These are phyloP conservation scores for Onchidella celtica DNA, from an alignment of 2,888 invertebrate genomes.

Conservation along the genomic window DNA sequence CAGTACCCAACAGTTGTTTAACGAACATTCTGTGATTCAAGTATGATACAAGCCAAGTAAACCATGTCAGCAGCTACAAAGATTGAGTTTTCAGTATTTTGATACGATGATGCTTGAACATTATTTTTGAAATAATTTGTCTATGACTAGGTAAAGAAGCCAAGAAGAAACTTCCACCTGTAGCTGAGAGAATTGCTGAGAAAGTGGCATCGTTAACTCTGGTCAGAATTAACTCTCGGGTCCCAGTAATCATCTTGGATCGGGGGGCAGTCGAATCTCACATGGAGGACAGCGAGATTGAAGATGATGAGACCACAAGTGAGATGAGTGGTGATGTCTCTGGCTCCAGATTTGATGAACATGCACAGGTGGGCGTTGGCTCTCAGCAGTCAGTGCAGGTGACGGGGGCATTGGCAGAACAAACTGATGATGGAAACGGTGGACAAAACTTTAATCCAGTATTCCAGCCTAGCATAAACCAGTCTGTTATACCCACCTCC, in stretches of 20 bases:
- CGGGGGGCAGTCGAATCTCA: background rate
- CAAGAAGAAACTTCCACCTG: conserved; percentile 33
- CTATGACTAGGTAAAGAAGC: too few relatives aligned
- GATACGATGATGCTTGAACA: too few relatives aligned
- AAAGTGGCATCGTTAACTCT: conserved; percentile 42
- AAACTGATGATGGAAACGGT: background rate
- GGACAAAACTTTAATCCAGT: too few relatives aligned
- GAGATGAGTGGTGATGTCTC: background rate
- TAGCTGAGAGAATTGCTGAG: conserved; percentile 45
- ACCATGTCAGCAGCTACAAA: too few relatives aligned
- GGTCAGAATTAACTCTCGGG: conserved; percentile 31
- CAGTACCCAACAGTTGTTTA: too few relatives aligned
- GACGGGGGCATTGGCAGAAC: background rate
- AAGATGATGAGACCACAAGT: background rate
- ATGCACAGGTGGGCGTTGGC: background rate
- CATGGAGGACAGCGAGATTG: background rate
- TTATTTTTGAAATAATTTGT: too few relatives aligned
- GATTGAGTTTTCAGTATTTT: too few relatives aligned
- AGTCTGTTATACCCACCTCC: too few relatives aligned
- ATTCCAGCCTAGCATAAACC: too few relatives aligned
- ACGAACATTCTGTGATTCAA: too few relatives aligned
- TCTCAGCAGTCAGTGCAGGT: background rate
- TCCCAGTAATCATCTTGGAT: conserved; percentile 22
- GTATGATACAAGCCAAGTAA: too few relatives aligned
- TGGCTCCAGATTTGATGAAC: background rate